These are phyloP conservation scores for Drosophila trichaetosa DNA, from an alignment of 2,888 invertebrate species.

Conservation along the genomic window DNA sequence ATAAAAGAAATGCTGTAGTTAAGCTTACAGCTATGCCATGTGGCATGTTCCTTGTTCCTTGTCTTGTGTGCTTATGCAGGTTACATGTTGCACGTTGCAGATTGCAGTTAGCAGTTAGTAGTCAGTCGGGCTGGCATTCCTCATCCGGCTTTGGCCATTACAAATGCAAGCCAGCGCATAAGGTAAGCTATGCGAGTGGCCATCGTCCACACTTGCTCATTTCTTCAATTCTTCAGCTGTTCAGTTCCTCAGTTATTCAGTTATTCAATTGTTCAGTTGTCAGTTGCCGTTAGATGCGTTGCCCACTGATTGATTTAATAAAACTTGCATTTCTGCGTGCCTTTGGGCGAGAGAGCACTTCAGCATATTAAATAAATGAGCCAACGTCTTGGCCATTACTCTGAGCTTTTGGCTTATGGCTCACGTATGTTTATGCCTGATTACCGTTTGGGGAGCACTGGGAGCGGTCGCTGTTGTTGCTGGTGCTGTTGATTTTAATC, in stretches of 20 bases:
- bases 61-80: conserved; percentile 9
- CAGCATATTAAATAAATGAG: conserved; percentile 70
- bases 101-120: background rate
- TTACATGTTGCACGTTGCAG: conserved; percentile 1
- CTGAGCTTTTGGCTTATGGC: background rate
- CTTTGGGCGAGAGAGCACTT: conserved; percentile 45
- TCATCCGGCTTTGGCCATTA: conserved; percentile 73
- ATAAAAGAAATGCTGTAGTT: conserved; percentile 32
- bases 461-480: conserved; percentile 1
- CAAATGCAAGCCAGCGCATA: conserved; percentile 69
- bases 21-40: conserved; percentile 31
- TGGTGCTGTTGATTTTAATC: conserved; percentile 38
- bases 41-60: conserved; percentile 52
- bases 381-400: conserved; percentile 50
- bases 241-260: background rate
- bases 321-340: conserved; percentile 60
- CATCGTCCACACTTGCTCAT: conserved; percentile 18
- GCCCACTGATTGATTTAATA: conserved; percentile 79
- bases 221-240: background rate
- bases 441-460: conserved; percentile 58
- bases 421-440: conserved; percentile 31
- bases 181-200: conserved; percentile 56
- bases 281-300: conserved; percentile 72
- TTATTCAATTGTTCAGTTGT: conserved; percentile 41
- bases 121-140: conserved; percentile 44